These are phyloP conservation scores for Sarcophilus harrisii DNA, from an alignment of 2,797 vertebrate species.

Conservation along the genomic window DNA sequence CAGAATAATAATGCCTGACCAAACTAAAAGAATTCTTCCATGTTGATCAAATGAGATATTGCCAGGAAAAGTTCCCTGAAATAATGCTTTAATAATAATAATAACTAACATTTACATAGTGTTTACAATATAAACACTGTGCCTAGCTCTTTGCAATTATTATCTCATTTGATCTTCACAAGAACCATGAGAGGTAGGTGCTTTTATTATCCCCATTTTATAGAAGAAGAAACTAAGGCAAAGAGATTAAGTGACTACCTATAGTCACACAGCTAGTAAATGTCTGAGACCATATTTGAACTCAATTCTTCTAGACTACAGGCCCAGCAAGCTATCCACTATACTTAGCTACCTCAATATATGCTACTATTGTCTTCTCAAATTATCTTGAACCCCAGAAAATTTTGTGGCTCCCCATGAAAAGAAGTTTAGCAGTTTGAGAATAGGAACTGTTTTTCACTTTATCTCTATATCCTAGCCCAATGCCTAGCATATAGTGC, in stretches of 20 bases:
- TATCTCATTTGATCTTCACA: too few species aligned
- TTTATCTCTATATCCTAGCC: not conserved
- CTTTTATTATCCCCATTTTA: not conserved
- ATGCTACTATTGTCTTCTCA: not conserved
- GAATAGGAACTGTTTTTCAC: not conserved
- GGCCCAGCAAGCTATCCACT: not conserved
- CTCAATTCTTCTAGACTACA: not conserved
- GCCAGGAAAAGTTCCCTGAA: not conserved
- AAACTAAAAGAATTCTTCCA: not conserved
- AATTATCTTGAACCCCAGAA: not conserved
- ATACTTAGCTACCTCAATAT: not conserved
- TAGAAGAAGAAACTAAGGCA: not conserved
- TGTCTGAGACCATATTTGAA: not conserved
- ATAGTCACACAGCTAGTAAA: not conserved
- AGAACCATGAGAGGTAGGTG: not conserved
- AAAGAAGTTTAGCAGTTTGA: not conserved
- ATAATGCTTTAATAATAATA: not conserved
- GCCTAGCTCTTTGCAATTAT: not conserved
- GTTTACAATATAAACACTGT: not conserved
- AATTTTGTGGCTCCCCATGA: not conserved
- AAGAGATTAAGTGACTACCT: not conserved
- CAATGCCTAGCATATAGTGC: not conserved
- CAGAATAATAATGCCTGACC: not conserved
- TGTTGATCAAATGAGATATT: not conserved
- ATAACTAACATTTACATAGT: not conserved